Evolutionary conservation across 2,113 vertebrate genomes (phyloP).

Genomic region (Picathartes gymnocephalus): DNA sequence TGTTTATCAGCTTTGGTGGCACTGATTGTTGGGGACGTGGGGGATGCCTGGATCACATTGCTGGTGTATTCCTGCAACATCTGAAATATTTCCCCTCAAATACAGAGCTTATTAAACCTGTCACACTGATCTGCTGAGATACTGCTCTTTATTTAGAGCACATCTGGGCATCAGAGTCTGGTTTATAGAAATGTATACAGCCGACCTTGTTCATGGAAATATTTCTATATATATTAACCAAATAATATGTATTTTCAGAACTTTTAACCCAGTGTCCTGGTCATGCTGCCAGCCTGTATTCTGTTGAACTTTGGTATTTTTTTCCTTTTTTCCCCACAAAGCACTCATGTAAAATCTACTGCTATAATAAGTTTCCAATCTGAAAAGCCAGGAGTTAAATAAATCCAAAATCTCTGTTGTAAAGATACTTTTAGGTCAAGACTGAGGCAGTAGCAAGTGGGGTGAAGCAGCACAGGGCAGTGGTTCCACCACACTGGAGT

Average conservation of each 20-base stretch:
- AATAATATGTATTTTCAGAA: neutral
- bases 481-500: fast-evolving
- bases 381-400: neutral
- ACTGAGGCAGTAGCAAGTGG: neutral
- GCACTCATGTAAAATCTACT: neutral
- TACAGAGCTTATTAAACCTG: neutral
- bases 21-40: neutral
- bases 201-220: neutral
- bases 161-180: neutral
- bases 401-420: neutral
- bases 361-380: neutral
- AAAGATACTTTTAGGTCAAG: neutral
- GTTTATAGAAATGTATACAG: neutral
- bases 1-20: neutral
- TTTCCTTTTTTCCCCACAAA: neutral
- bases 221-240: neutral
- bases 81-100: neutral
- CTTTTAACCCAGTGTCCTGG: neutral
- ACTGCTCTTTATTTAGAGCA: neutral
- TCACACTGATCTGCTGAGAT: neutral
- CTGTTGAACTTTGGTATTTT: neutral
- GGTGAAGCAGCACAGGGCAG: neutral
- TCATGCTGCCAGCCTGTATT: neutral
- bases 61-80: neutral
- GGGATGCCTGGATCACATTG: neutral